Evolutionary conservation across 2,797 vertebrate species (phyloP).

Genomic region (Simalia tracyae): DNA sequence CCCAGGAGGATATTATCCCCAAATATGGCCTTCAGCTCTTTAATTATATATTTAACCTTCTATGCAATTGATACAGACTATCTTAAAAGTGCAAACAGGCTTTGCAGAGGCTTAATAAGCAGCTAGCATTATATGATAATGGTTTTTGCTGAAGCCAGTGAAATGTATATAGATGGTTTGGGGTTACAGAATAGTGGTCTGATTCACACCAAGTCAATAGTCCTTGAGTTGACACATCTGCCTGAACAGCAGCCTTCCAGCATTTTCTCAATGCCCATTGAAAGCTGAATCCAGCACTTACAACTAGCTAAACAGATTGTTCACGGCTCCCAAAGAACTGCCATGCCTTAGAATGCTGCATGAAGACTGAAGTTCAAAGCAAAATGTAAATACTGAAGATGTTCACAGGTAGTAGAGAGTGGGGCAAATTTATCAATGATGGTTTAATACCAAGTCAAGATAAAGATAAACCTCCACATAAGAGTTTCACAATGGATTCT

Average conservation of each 20-base stretch:
- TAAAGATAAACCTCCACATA: background rate
- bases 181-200: background rate
- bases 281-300: background rate
- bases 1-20: too few relatives aligned
- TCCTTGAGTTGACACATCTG: background rate
- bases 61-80: background rate
- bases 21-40: background rate
- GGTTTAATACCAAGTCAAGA: background rate
- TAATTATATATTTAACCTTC: background rate
- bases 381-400: background rate
- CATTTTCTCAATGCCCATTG: background rate
- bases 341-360: background rate
- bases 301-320: background rate
- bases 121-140: background rate
- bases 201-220: background rate
- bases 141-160: background rate
- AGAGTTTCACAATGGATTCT: background rate
- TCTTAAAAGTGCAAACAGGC: background rate
- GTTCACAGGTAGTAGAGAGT: background rate
- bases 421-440: background rate
- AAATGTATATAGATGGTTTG: background rate
- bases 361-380: background rate
- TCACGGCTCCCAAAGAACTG: background rate
- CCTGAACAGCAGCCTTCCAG: background rate
- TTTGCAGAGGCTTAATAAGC: background rate